phyloP scores from a whole-genome alignment of 2,113 vertebrate genomes.

The Psettodes erumei region DNA sequence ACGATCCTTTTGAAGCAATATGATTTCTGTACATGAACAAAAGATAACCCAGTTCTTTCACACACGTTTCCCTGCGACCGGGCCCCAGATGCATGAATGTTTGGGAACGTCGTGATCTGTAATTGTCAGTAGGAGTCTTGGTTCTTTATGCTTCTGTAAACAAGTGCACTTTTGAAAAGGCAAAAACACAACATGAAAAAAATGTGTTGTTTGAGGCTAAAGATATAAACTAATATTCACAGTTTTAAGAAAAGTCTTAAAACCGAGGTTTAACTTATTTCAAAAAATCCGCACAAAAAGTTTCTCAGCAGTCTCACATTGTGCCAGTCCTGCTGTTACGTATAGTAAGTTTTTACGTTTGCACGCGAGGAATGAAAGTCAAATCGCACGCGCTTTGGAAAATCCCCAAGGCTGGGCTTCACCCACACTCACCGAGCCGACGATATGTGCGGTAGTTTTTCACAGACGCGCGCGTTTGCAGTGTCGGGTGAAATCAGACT shows the following conservation, averaged over 20 bases:
- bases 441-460: background rate
- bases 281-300: too few species aligned
- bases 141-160: background rate
- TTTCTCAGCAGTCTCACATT: background rate
- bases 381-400: conserved; percentile 24
- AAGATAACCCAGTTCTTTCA: background rate
- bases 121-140: background rate
- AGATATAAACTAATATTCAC: background rate
- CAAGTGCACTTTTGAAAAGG: background rate
- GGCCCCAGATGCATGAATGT: background rate
- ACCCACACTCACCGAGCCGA: conserved; percentile 29
- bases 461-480: conserved; percentile 14
- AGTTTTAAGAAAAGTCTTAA: background rate
- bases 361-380: background rate
- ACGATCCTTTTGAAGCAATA: background rate
- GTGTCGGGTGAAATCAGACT: conserved; percentile 35
- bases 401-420: conserved; percentile 18
- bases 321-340: background rate
- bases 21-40: background rate
- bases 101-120: background rate
- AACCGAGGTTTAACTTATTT: too few species aligned
- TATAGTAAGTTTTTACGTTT: conserved; percentile 4
- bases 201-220: background rate
- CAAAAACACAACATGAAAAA: background rate
- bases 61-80: background rate